Evolutionary conservation across 2,113 vertebrate species (phyloP).

Genomic region (Calidris pugnax): DNA sequence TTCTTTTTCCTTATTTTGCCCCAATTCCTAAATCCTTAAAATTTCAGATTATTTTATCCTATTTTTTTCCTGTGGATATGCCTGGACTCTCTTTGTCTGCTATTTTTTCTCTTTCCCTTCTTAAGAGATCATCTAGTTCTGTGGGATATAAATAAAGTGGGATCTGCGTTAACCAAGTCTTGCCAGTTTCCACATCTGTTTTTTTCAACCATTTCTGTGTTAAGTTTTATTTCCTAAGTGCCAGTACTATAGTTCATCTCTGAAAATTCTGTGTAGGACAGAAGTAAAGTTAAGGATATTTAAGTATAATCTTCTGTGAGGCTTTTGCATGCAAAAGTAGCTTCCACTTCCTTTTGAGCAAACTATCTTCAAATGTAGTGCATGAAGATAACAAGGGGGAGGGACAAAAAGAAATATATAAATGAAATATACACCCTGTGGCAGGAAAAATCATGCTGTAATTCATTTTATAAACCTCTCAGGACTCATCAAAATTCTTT

Average conservation of each 20-base stretch:
- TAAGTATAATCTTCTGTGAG: background rate
- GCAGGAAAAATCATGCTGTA: background rate
- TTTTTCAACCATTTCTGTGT: background rate
- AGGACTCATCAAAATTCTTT: background rate
- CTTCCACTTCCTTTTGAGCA: background rate
- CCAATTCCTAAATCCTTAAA: background rate
- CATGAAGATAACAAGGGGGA: background rate
- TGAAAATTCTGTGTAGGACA: background rate
- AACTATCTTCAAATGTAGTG: background rate
- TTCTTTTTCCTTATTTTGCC: background rate
- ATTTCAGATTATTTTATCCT: background rate
- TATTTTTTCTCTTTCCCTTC: background rate
- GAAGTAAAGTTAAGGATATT: background rate
- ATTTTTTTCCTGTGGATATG: background rate
- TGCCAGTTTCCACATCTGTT: background rate
- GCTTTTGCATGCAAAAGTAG: background rate
- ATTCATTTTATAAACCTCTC: background rate
- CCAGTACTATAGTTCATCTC: background rate
- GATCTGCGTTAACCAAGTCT: background rate
- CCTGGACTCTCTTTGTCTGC: background rate
- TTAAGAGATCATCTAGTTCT: background rate
- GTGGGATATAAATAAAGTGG: background rate
- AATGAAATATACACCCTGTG: background rate
- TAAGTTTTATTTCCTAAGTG: background rate
- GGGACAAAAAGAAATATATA: background rate